These are phyloP conservation scores for Andricus quercusramuli DNA, from an alignment of 2,888 invertebrate species.

Conservation along the genomic window DNA sequence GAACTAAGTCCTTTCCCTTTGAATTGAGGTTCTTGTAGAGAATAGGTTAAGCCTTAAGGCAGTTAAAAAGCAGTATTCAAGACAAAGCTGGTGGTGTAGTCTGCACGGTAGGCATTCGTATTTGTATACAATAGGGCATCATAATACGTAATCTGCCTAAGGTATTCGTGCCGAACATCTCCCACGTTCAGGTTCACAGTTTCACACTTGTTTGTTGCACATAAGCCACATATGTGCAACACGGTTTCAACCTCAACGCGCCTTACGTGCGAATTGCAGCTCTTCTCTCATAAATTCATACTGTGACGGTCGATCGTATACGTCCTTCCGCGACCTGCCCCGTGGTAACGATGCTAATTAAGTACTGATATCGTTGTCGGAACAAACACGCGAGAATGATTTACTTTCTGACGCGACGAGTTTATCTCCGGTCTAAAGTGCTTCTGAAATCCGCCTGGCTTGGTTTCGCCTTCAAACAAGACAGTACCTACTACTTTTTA, in stretches of 20 bases:
- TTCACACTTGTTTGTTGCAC: conserved; percentile 36
- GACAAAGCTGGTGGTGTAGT: conserved; percentile 57
- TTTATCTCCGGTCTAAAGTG: conserved; percentile 35
- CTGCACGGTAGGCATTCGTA: conserved; percentile 64
- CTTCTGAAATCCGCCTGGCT: conserved; percentile 35
- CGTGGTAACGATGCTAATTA: conserved; percentile 57
- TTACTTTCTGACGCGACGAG: conserved; percentile 49
- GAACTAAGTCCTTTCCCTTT: background rate
- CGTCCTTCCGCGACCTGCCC: conserved; percentile 43
- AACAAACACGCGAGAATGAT: conserved; percentile 48
- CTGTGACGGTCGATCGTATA: conserved; percentile 41
- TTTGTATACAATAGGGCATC: conserved; percentile 77
- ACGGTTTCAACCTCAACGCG: conserved; percentile 56
- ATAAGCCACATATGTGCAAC: conserved; percentile 46
- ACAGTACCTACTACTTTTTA: background rate
- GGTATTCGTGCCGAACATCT: conserved; percentile 72
- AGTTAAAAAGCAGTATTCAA: conserved; percentile 45
- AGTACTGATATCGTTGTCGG: conserved; percentile 55
- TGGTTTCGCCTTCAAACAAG: conserved; percentile 9
- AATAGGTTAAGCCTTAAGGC: conserved; percentile 42
- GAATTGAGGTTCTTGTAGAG: background rate
- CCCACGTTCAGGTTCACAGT: conserved; percentile 66
- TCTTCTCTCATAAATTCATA: conserved; percentile 57
- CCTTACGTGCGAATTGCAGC: conserved; percentile 64
- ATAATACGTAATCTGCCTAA: conserved; percentile 75